Percentiles rank a stretch among this genome's conserved stretches.
Conservation (phyloP, 2,113 vertebrate species). For the Ovibos moschatus region DNA sequence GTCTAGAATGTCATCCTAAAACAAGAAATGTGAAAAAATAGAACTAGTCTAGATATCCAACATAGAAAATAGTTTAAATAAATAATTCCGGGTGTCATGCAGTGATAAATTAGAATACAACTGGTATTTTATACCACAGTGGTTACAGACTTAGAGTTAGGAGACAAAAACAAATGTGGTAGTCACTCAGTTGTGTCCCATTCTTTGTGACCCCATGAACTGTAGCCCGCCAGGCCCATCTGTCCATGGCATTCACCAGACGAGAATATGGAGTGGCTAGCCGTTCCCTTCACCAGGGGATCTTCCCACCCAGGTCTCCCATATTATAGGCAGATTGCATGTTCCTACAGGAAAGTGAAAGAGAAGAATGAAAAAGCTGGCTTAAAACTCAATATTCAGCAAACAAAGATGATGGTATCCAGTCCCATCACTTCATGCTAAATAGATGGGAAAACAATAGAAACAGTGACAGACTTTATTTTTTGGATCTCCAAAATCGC, state of each 20-base stretch:
- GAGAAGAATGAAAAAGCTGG: background rate
- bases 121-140: background rate
- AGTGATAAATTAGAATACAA: background rate
- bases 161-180: background rate
- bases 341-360: background rate
- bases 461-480: background rate
- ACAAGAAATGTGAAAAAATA: background rate
- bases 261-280: background rate
- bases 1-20: background rate
- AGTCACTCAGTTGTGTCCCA: background rate
- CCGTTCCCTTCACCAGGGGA: background rate
- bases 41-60: background rate
- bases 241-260: background rate
- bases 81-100: background rate
- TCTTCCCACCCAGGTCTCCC: background rate
- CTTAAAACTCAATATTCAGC: background rate
- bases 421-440: background rate
- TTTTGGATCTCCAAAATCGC: background rate
- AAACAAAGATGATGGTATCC: background rate
- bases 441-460: background rate
- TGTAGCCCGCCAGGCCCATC: fast-evolving
- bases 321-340: background rate
- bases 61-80: background rate
- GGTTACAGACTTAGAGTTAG: background rate
- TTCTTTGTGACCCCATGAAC: background rate